phyloP scores from a whole-genome alignment of 2,797 vertebrate genomes.

The Pagetopsis macropterus region DNA sequence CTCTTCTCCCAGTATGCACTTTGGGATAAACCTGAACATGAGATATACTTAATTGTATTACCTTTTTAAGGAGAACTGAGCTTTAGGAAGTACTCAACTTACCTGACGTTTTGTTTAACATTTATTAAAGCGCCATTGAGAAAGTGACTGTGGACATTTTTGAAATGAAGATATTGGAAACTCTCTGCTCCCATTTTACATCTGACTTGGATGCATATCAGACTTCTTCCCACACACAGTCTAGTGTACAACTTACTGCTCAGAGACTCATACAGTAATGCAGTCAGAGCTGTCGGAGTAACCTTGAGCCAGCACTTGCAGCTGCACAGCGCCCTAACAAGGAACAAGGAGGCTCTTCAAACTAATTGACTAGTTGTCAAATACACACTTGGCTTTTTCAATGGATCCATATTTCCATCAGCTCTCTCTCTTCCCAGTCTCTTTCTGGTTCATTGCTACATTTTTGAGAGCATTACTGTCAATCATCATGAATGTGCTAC shows the following conservation, averaged over 20 bases:
- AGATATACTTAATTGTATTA: background rate
- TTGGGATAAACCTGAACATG: background rate
- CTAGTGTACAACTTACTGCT: background rate
- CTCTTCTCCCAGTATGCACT: background rate
- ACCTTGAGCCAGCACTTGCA: background rate
- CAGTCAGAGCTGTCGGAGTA: background rate
- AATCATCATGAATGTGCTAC: no score
- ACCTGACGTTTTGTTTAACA: background rate
- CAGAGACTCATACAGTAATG: background rate
- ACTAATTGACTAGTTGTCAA: background rate
- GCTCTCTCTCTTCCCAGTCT: background rate
- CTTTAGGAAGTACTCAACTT: background rate
- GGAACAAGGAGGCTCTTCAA: background rate
- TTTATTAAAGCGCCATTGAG: conserved; percentile 16
- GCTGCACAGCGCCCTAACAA: background rate
- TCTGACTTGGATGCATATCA: conserved; percentile 25
- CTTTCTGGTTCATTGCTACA: background rate
- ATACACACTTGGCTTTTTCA: background rate
- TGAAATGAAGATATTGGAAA: conserved; percentile 21
- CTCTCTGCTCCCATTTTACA: background rate
- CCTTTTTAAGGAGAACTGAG: conserved; percentile 11
- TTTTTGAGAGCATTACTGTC: background rate
- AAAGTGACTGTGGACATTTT: conserved; percentile 25
- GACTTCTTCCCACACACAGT: conserved; percentile 11
- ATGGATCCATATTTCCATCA: background rate